Evolutionary conservation across 2,797 vertebrate genomes (phyloP).

Genomic region (Gymnopithys bicolor): DNA sequence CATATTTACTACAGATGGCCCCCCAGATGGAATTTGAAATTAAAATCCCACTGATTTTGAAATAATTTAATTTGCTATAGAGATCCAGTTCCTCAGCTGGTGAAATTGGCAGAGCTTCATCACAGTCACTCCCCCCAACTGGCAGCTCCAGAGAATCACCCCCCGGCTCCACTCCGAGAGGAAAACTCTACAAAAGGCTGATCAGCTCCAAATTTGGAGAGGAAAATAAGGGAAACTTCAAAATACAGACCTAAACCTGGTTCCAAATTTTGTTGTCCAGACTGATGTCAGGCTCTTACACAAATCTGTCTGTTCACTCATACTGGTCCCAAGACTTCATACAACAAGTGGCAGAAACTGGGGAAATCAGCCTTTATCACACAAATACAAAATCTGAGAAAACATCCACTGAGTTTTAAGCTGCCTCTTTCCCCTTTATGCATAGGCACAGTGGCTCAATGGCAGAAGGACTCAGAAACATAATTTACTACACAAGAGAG

Average conservation of each 20-base stretch:
- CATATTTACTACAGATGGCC: slow-evolving; percentile 69
- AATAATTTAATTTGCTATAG: slow-evolving; percentile 60
- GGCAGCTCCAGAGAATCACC: not conserved
- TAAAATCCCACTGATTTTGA: slow-evolving; percentile 60
- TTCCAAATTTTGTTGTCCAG: not conserved
- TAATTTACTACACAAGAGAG: not conserved
- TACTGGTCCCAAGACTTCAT: not conserved
- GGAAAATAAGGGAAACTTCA: not conserved
- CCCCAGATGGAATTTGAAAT: slow-evolving; percentile 65
- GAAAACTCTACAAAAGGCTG: slow-evolving; percentile 1
- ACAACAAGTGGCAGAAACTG: not conserved
- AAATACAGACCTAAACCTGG: not conserved
- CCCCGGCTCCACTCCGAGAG: not conserved
- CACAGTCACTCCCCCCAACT: not conserved
- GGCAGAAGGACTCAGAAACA: not conserved
- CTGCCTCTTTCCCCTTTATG: not conserved
- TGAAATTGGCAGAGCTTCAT: slow-evolving; percentile 50
- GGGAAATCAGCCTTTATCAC: not conserved
- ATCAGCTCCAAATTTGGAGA: not conserved
- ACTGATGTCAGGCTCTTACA: not conserved
- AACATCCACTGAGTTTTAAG: not conserved
- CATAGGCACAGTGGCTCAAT: not conserved
- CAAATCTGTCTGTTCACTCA: not conserved
- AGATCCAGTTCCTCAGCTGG: slow-evolving; percentile 48
- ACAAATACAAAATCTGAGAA: not conserved